Conservation (phyloP, 2,113 vertebrate species). For the Hypomesus transpacificus region DNA sequence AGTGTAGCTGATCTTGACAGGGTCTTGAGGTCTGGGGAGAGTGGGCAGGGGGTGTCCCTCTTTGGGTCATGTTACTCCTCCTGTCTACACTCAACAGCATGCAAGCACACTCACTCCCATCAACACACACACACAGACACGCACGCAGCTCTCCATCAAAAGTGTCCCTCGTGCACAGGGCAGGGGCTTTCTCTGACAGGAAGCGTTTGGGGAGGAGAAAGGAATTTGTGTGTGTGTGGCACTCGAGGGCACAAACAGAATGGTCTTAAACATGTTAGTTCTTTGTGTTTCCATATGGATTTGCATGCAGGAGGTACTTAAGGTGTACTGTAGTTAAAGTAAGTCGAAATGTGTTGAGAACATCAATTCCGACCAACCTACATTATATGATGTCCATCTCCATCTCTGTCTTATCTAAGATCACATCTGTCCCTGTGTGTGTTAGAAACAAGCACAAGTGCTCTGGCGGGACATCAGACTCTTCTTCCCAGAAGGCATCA, state of each 20-base stretch:
- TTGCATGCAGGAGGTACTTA: no score
- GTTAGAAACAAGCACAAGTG: constrained; percentile 30
- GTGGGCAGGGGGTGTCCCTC: not conserved
- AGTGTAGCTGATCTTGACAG: not conserved
- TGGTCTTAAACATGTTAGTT: no score
- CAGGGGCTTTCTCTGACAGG: no score
- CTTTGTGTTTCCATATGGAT: no score
- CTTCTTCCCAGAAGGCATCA: constrained; percentile 53
- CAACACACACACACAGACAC: constrained; percentile 11
- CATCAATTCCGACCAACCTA: no score
- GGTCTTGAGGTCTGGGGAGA: not conserved
- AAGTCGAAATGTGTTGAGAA: no score
- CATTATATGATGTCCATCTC: constrained; percentile 34
- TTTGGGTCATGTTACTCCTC: not conserved
- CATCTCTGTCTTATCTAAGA: constrained; percentile 32
- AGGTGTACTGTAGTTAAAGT: no score
- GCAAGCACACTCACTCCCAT: constrained; percentile 3
- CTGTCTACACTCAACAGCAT: not conserved
- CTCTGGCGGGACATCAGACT: constrained; percentile 14
- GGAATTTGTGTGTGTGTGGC: no score
- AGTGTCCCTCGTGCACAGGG: not conserved
- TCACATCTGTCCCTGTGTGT: constrained; percentile 42
- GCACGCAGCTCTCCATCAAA: not conserved
- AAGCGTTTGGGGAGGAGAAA: no score
- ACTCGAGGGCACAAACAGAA: no score